Conservation (phyloP, 92 coral and sea anemone genomes). For the Porites lobata region DNA sequence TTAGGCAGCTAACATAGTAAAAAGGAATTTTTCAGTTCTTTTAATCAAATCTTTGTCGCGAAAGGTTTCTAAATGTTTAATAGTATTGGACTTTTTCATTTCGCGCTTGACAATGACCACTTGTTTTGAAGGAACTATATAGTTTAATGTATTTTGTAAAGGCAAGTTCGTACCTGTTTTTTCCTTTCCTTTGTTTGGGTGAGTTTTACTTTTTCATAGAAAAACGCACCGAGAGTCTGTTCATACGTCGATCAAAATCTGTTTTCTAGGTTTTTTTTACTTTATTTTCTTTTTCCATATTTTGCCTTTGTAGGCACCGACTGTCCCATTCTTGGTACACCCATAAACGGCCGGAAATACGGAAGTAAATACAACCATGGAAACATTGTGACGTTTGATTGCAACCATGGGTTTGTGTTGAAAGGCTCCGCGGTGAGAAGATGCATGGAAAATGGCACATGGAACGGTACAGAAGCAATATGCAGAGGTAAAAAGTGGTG, state of each 20-base stretch:
- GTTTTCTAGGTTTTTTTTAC: neutral
- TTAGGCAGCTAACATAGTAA: no score
- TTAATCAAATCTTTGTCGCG: no score
- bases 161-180: no score
- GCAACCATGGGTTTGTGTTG: slow-evolving; percentile 75
- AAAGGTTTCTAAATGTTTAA: no score
- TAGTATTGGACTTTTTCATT: no score
- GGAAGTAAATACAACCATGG: slow-evolving; percentile 76
- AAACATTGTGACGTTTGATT: slow-evolving; percentile 67
- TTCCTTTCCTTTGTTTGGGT: no score
- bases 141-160: no score
- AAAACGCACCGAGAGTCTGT: no score
- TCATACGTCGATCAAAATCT: neutral
- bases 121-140: no score
- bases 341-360: slow-evolving; percentile 71
- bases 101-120: no score
- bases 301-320: slow-evolving; percentile 49
- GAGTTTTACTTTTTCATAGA: no score
- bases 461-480: slow-evolving; percentile 85
- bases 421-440: slow-evolving; percentile 72
- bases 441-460: slow-evolving; percentile 59
- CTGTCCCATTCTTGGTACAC: slow-evolving; percentile 82
- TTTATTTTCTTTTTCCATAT: neutral
- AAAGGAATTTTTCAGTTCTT: no score
- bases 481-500: slow-evolving; percentile 70